Evolutionary conservation across 2,888 invertebrate genomes (phyloP).

Genomic region (Cryptocephalus primarius): DNA sequence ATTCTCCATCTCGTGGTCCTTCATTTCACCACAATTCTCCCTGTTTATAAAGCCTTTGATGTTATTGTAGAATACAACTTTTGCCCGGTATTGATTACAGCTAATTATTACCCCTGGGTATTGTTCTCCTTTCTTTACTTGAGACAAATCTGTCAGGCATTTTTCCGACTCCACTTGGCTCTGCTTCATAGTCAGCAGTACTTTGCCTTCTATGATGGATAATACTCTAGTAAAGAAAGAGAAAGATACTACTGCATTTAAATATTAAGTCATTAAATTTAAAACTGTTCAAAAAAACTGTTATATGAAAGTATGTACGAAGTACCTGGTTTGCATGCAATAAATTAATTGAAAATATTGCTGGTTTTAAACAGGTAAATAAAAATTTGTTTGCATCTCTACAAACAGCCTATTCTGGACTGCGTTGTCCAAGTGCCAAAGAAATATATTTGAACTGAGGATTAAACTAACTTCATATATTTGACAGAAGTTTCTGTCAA

Average conservation of each 20-base stretch:
- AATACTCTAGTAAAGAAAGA: conserved; percentile 39
- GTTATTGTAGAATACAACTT: conserved; percentile 49
- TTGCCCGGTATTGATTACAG: conserved; percentile 39
- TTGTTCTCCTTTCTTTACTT: conserved; percentile 41
- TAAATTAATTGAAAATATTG: too few species aligned
- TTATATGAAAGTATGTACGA: too few species aligned
- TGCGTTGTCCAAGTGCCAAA: too few species aligned
- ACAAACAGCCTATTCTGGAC: too few species aligned
- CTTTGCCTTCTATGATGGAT: conserved; percentile 35
- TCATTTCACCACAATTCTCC: conserved; percentile 23
- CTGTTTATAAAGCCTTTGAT: conserved; percentile 39
- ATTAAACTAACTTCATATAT: too few species aligned
- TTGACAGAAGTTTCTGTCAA: too few species aligned
- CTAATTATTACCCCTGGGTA: conserved; percentile 47
- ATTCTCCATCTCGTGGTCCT: conserved; percentile 23
- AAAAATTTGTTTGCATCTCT: too few species aligned
- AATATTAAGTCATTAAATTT: too few species aligned
- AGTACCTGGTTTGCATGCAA: too few species aligned
- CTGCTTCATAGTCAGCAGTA: conserved; percentile 55
- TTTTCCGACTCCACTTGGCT: conserved; percentile 48
- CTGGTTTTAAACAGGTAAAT: too few species aligned
- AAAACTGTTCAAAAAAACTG: too few species aligned
- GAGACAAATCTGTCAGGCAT: conserved; percentile 40
- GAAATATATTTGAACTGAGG: too few species aligned
- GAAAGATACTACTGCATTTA: background rate